A percentile compares a stretch with the other conserved stretches of the same genome.
These are phyloP conservation scores for Gila orcuttii DNA, from an alignment of 2,113 vertebrate species.

Conservation along the genomic window DNA sequence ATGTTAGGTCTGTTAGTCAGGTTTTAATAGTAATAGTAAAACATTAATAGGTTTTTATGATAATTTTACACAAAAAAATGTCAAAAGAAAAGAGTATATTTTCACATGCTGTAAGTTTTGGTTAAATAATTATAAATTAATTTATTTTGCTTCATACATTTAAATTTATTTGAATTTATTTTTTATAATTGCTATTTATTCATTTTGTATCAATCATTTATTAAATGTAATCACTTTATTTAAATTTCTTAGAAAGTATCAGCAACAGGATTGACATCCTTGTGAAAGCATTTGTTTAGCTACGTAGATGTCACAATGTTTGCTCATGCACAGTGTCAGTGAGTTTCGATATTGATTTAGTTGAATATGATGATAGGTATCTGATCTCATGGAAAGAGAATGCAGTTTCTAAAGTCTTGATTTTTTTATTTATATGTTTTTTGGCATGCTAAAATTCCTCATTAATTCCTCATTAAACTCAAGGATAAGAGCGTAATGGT, in stretches of 20 bases:
- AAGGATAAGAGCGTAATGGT: not conserved
- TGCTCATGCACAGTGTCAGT: not conserved
- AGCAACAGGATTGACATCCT: not conserved
- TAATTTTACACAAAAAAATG: not conserved
- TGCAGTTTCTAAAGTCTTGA: not conserved
- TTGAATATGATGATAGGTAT: not conserved
- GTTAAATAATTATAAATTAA: not conserved
- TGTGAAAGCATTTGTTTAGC: not conserved
- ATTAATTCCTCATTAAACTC: constrained; percentile 22
- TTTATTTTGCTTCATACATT: not conserved
- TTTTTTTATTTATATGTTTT: not conserved
- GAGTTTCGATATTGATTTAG: constrained; percentile 1
- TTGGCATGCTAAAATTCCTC: constrained; percentile 14
- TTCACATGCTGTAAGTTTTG: not conserved
- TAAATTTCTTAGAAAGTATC: not conserved
- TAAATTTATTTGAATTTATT: not conserved
- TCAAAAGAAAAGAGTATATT: not conserved
- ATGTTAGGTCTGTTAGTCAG: not conserved
- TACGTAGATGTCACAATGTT: not conserved
- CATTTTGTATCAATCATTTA: not conserved
- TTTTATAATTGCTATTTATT: not conserved
- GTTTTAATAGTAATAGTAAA: not conserved
- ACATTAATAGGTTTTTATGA: too few species aligned
- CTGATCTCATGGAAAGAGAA: constrained; percentile 15
- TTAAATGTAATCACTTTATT: not conserved